A percentile compares a stretch with the other conserved stretches of the same genome.
Evolutionary conservation across 2,797 vertebrate species (phyloP).

Genomic region (Dermochelys coriacea): DNA sequence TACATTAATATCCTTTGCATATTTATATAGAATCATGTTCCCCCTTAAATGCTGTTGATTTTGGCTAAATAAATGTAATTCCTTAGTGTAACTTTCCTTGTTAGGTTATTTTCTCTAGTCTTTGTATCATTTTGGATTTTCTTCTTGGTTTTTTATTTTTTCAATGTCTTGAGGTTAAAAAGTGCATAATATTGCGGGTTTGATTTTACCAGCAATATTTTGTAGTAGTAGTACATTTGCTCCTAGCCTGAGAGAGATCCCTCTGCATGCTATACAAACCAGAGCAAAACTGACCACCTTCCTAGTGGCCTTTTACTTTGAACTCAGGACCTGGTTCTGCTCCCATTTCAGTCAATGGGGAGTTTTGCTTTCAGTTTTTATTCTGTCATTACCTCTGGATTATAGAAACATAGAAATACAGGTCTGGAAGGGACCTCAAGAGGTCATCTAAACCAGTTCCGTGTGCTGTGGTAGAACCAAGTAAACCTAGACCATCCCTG

Average conservation of each 20-base stretch:
- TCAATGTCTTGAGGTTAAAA: neutral
- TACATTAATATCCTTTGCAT: neutral
- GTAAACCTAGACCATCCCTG: neutral
- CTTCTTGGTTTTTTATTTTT: neutral
- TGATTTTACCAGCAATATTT: neutral
- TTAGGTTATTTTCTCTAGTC: slow-evolving; percentile 24
- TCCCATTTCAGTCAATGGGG: neutral
- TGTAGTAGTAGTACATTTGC: neutral
- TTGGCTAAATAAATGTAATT: slow-evolving; percentile 36
- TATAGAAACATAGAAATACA: neutral
- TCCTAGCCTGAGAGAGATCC: neutral
- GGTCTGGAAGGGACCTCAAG: neutral
- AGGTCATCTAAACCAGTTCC: neutral
- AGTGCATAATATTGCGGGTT: neutral
- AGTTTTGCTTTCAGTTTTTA: neutral
- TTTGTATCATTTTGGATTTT: neutral
- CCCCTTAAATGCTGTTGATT: slow-evolving; percentile 47
- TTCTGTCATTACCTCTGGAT: accelerated
- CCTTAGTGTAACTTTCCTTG: slow-evolving; percentile 9
- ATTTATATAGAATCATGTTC: slow-evolving; percentile 28
- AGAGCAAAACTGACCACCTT: neutral
- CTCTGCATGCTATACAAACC: neutral
- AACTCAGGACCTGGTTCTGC: neutral
- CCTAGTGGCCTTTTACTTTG: neutral
- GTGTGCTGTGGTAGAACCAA: neutral